These are phyloP conservation scores for Antheraea pernyi DNA, from an alignment of 1,140 invertebrate genomes.

Conservation along the genomic window DNA sequence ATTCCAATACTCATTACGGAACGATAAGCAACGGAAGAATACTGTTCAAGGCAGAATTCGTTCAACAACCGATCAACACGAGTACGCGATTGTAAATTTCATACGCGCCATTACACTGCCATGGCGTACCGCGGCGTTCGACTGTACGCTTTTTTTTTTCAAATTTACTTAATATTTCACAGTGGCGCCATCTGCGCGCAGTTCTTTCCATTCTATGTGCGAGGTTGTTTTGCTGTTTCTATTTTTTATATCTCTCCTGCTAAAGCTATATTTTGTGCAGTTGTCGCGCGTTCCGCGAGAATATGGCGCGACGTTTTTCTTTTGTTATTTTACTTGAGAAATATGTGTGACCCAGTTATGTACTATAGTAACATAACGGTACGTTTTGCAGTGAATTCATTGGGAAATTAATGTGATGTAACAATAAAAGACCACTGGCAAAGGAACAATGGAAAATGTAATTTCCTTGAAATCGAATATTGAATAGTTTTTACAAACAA, in stretches of 20 bases:
- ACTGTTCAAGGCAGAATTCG: not conserved
- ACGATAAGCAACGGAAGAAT: not conserved
- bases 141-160: slow-evolving; percentile 25
- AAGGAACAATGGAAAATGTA: too few relatives aligned
- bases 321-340: too few relatives aligned
- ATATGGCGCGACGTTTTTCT: not conserved
- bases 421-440: too few relatives aligned
- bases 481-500: too few relatives aligned
- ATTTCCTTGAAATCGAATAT: too few relatives aligned
- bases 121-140: slow-evolving; percentile 11
- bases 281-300: not conserved
- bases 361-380: too few relatives aligned
- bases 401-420: too few relatives aligned
- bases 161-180: slow-evolving; percentile 46
- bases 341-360: too few relatives aligned
- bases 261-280: not conserved
- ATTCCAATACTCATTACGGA: too few relatives aligned
- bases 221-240: slow-evolving; percentile 29
- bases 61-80: not conserved
- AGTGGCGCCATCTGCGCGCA: slow-evolving; percentile 35
- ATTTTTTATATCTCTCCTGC: not conserved
- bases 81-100: slow-evolving; percentile 38
- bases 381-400: too few relatives aligned
- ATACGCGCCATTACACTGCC: slow-evolving; percentile 33
- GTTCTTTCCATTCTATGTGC: slow-evolving; percentile 21